Evolutionary conservation across 2,113 vertebrate species (phyloP).

Genomic region (Syrmaticus mikado): DNA sequence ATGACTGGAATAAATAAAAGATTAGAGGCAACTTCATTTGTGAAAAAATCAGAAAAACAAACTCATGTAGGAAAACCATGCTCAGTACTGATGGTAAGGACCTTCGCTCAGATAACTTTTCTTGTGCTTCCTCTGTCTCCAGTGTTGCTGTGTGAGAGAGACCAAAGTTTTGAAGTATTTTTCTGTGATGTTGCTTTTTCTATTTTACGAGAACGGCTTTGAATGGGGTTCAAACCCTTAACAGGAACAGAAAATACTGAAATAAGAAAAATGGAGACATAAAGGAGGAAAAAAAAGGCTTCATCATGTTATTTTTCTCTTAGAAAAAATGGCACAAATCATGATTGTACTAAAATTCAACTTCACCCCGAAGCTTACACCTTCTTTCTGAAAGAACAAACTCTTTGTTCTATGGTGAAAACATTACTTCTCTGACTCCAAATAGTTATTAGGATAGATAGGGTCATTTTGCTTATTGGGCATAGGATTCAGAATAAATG

Average conservation of each 20-base stretch:
- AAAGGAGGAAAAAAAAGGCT: background rate
- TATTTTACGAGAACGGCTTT: background rate
- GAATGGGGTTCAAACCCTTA: background rate
- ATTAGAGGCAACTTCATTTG: background rate
- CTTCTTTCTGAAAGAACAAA: background rate
- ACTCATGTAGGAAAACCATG: background rate
- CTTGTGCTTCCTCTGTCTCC: background rate
- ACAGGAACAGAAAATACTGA: background rate
- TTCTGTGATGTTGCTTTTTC: background rate
- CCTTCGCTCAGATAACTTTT: background rate
- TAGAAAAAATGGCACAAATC: background rate
- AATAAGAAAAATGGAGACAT: background rate
- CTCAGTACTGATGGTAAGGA: background rate
- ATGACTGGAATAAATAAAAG: background rate
- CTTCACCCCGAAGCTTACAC: background rate
- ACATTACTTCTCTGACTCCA: background rate
- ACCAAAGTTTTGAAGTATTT: background rate
- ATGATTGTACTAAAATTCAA: rapidly evolving
- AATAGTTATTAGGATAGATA: background rate
- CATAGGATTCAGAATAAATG: background rate
- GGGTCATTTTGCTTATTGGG: background rate
- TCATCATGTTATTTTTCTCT: background rate
- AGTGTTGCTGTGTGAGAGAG: background rate
- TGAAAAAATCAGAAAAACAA: background rate
- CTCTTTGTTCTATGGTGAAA: background rate